Base-by-base conservation (phyloP, 2,113 vertebrate genomes). In the Petrocephalus microphthalmus region DNA sequence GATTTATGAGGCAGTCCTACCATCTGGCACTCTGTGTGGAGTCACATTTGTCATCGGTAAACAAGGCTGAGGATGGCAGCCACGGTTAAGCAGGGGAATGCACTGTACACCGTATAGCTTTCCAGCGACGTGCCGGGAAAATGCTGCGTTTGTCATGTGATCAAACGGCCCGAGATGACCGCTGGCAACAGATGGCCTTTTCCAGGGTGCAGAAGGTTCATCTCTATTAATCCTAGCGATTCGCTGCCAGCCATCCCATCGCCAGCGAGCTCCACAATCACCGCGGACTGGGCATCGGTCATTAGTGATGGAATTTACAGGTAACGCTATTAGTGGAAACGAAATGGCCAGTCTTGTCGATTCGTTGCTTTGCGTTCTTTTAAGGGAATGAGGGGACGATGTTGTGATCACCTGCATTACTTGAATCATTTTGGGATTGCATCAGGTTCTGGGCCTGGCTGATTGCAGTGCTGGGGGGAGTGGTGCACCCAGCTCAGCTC, bases 161-260 rank as follows among this genome's bases (percentile, higher is more conserved):
- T 91, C 91, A 93, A 91, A 91, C 93, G 93, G 93, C 89, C 86
- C 88, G 87, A 92, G 92, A 91, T 91, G 93, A 94, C 95, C 93
- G 94, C 94, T 94, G 94, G 91, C 92, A 93, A 90, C 94, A 95
- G 95, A 96, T 95, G 95, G 94, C 93, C 93, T 93, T 94, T 89
- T 91, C 92, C 89, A 89, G 92, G 88, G 89, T 92, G 89, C 89
- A 93, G 94, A 95, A 94, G 93, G 90, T 93, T 92, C 89, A 15
- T 90, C 91, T 93, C 93, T 92, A 92, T 94, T 94, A 93, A 90
- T 93, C 91, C 92, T 91, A 94, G 92, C 93, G 93, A 94, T 94
- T 93, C 91, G 88, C 88, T 92, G 94, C 94, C 93, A 94, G 91
- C 91, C 91, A 90, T 87, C 88, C 91, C 84, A 54, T 89, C 91